These are phyloP conservation scores for Drosophila paulistorum DNA, from an alignment of 1,140 invertebrate genomes.

Conservation along the genomic window DNA sequence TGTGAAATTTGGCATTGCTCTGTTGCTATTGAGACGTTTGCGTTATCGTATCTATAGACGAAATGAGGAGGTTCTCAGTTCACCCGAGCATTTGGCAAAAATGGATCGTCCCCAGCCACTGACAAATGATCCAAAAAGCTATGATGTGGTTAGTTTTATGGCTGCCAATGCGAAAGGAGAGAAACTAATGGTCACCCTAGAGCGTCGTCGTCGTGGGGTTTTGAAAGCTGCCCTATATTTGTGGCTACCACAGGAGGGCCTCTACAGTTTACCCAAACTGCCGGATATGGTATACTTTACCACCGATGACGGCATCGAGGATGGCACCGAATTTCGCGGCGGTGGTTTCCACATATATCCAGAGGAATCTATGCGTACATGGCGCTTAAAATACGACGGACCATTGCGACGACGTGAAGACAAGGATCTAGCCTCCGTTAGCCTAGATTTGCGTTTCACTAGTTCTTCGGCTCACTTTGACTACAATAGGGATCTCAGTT, in stretches of 20 bases:
- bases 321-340: conserved; percentile 68
- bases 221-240: conserved; percentile 70
- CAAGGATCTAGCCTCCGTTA: conserved; percentile 35
- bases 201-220: conserved; percentile 62
- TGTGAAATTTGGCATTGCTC: conserved; percentile 63
- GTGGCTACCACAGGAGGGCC: conserved; percentile 54
- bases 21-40: conserved; percentile 61
- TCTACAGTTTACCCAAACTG: conserved; percentile 58
- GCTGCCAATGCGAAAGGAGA: conserved; percentile 60
- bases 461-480: conserved; percentile 65
- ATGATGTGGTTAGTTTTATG: conserved; percentile 77
- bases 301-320: conserved; percentile 57
- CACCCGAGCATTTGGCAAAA: conserved; percentile 45
- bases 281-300: conserved; percentile 79
- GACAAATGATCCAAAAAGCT: conserved; percentile 67
- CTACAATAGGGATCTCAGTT: conserved; percentile 72
- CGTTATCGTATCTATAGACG: conserved; percentile 63
- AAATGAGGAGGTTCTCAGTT: conserved; percentile 56
- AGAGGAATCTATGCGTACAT: conserved; percentile 66
- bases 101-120: conserved; percentile 65
- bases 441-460: conserved; percentile 55
- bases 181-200: conserved; percentile 69
- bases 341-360: conserved; percentile 70
- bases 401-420: conserved; percentile 12
- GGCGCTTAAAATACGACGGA: conserved; percentile 63